Evolutionary conservation across 2,113 vertebrate species (phyloP), one percentile per base, ranked within the genome.

Genomic region (Sinocyclocheilus anophthalmus): DNA sequence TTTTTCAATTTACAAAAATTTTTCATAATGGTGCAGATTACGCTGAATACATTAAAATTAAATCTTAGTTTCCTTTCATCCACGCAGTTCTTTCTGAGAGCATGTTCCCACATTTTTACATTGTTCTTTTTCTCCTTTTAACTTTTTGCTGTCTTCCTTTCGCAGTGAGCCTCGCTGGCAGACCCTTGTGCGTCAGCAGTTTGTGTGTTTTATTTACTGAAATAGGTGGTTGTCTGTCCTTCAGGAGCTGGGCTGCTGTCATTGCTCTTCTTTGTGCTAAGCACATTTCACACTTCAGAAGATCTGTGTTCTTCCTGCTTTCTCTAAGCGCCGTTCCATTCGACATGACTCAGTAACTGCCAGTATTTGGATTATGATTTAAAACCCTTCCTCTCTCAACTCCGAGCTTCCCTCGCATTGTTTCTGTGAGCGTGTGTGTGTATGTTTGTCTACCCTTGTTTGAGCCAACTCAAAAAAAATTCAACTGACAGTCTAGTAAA

Each of bases 311-410:
- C 76, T 33, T 42, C 30, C 26, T 45, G 14, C 30, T 50, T 37
- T 57, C 72, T 81, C 76, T 10, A 39, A 84, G 39, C 87, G 81
- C 78, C 61, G 8, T 48, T 86, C 50, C 30, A 50, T 89, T 53
- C 22, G 88, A 87, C 84, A 70, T 76, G 59, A 88, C 76, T 88
- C 85, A 67, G 75, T 83, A 88, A 84, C 84, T 85, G 88, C 85
- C 67, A 89, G 76, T 42, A 72, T 84, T 89, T 81, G 30, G 10
- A 76, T 76, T 85, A 83, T 88, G 80, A 84, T 88, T 90, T 80
- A 83, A 92, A 90, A 90, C 79, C 70, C 90, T 90, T 91, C 85
- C 59, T 80, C 45, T 70, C 67, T 24, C 75, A 26, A 14, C 18
- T 50, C 14, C 24, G 73, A 50, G 24, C 39, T 50, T 76, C 14